These are phyloP conservation scores for Tinea semifulvella DNA, from an alignment of 2,888 invertebrate species.

Conservation along the genomic window DNA sequence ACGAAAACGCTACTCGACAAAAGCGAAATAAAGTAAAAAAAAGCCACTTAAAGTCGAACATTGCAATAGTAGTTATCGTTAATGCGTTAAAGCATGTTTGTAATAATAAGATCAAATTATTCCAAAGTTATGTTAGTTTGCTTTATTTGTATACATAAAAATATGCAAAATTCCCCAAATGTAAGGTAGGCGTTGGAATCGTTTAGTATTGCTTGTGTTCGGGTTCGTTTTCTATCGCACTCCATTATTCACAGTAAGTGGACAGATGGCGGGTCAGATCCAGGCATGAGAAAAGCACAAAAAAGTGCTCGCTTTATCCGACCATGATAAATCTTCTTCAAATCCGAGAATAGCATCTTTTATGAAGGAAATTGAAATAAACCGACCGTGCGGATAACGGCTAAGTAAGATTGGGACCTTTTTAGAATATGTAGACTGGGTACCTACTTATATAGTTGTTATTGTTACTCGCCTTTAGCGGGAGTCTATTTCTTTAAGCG, in stretches of 20 bases:
- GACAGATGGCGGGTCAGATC: constrained; percentile 68
- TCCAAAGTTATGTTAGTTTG: no score
- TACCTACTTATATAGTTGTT: no score
- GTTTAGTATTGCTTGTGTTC: constrained; percentile 62
- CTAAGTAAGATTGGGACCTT: constrained; percentile 65
- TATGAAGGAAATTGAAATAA: constrained; percentile 69
- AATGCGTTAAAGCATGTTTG: no score
- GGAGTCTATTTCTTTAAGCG: no score
- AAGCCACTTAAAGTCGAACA: no score
- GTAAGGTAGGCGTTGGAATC: constrained; percentile 33
- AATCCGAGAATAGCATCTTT: constrained; percentile 68
- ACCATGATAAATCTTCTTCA: constrained; percentile 69
- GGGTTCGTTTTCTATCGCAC: constrained; percentile 66
- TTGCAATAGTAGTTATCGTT: no score
- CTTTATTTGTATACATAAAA: no score
- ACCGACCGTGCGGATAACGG: constrained; percentile 67
- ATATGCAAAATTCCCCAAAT: not conserved
- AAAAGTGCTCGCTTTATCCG: constrained; percentile 68
- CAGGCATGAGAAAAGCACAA: constrained; percentile 67
- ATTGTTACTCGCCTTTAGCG: no score
- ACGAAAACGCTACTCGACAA: no score
- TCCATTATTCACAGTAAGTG: constrained; percentile 69
- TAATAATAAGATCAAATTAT: no score
- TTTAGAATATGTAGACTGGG: constrained; percentile 41
- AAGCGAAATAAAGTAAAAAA: no score